Evolutionary conservation across 2,888 invertebrate genomes (phyloP), one percentile per base, ranked within the genome.

Genomic region (Drosophila fulvimacula): DNA sequence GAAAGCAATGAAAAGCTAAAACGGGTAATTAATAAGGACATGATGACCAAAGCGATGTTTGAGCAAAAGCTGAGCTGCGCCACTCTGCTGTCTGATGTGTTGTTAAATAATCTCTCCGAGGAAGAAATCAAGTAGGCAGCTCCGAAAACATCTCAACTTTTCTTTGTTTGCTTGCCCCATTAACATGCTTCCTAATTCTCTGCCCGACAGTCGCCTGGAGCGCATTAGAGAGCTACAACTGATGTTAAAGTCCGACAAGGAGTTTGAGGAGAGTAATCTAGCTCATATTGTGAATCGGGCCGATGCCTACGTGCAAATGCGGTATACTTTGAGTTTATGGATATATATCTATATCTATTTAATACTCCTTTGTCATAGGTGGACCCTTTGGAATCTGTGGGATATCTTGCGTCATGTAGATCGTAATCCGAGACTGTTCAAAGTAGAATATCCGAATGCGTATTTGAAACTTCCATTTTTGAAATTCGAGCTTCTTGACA

Each of bases 391-490:
- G 91, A 91, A 88, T 69, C 59, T 91, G 2, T 59, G 81, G 27
- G 91, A 92, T 30, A 88, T 91, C 10, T 59, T 92, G 4, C 81
- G 90, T 1, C 76, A 91, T 64, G 83, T 92, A 0, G 88, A 89
- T 46, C 82, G 82, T 1, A 64, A 73, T 6, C 59, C 76, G 1
- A 83, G 69, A 48, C 7, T 79, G 70, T 52, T n/a, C 5, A 13
- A 77, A 0, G 30, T 55, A 5, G 21, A 51, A 21, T 92, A 92
- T 84, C 90, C 90, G 0, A 90, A 76, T 41, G 68, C 80, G 0
- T 89, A 90, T 62, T 72, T 92, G 9, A 89, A 86, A 64, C 68
- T 92, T 36, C 92, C 92, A 7, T 63, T 92, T 10, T 67, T 92
- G 3, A 91, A 90, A 53, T 92, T 92, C 39, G 90, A 91, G 41